Percentiles rank a stretch among this genome's conserved stretches.
Conservation (phyloP, 1,140 invertebrate genomes). For the Choristoneura fumiferana region DNA sequence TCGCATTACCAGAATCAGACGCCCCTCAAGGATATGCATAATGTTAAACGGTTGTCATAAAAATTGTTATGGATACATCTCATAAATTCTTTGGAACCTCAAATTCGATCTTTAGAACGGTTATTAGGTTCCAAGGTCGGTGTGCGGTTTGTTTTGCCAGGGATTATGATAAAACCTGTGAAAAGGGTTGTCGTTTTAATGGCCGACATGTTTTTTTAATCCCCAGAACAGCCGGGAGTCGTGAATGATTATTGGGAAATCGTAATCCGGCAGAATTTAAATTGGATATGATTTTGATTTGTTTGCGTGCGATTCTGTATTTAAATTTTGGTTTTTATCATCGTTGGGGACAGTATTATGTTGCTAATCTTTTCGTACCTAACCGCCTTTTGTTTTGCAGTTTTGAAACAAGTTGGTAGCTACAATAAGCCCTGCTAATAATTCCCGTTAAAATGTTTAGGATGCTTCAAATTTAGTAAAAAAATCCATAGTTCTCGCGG, state of each 20-base stretch:
- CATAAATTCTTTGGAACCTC: slow-evolving; percentile 36
- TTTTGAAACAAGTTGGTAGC: too few relatives aligned
- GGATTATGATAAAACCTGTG: slow-evolving; percentile 26
- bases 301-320: slow-evolving; percentile 12
- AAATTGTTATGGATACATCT: slow-evolving; percentile 28
- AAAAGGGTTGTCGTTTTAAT: slow-evolving; percentile 35
- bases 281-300: slow-evolving; percentile 16
- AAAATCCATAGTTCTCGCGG: too few relatives aligned
- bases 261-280: slow-evolving; percentile 13
- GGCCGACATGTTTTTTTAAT: slow-evolving; percentile 15
- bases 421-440: too few relatives aligned
- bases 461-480: too few relatives aligned
- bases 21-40: background rate
- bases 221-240: background rate
- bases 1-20: background rate
- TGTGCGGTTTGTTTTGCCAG: slow-evolving; percentile 43
- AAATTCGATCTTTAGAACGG: slow-evolving; percentile 27
- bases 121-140: slow-evolving; percentile 28
- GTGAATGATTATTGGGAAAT: slow-evolving; percentile 12
- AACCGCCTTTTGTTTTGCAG: too few relatives aligned
- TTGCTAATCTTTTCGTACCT: too few relatives aligned
- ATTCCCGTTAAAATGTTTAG: too few relatives aligned
- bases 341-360: too few relatives aligned
- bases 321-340: background rate
- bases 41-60: slow-evolving; percentile 26